Percentiles rank a stretch among this genome's conserved stretches.
phyloP scores from a whole-genome alignment of 1,140 invertebrate species.

The Drosophila prosaltans region DNA sequence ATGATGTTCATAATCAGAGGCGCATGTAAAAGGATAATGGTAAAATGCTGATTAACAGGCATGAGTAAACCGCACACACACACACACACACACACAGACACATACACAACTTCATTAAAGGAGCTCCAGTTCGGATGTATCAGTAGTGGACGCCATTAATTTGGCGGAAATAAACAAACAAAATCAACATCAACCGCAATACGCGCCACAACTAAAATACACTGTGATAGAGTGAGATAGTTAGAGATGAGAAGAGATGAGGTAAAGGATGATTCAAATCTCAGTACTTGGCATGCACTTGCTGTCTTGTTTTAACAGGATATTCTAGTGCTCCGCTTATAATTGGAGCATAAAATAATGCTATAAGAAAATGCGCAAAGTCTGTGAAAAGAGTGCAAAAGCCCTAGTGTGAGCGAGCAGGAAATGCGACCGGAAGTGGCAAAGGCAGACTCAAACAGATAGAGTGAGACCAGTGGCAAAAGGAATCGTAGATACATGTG shows the following conservation, averaged over 20 bases:
- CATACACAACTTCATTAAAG: slow-evolving; percentile 66
- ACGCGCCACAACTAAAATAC: background rate
- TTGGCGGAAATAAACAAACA: slow-evolving; percentile 79
- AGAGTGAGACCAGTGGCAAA: slow-evolving; percentile 49
- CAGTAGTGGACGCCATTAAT: slow-evolving; percentile 78
- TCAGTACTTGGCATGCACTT: slow-evolving; percentile 58
- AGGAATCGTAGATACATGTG: slow-evolving; percentile 42
- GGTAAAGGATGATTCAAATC: slow-evolving; percentile 43
- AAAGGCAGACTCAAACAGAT: slow-evolving; percentile 58
- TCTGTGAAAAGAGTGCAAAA: slow-evolving; percentile 59
- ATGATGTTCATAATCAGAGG: slow-evolving; percentile 80
- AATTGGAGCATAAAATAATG: slow-evolving; percentile 78
- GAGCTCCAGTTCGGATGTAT: slow-evolving; percentile 56
- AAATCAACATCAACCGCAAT: slow-evolving; percentile 71
- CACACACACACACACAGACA: slow-evolving; percentile 1
- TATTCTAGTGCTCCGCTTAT: slow-evolving; percentile 72
- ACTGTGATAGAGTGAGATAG: background rate
- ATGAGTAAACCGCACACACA: slow-evolving; percentile 16
- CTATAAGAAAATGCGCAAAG: slow-evolving; percentile 68
- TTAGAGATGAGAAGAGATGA: background rate
- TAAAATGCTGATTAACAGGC: slow-evolving; percentile 65
- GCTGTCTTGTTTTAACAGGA: slow-evolving; percentile 62
- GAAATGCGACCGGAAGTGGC: slow-evolving; percentile 53
- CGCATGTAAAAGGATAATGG: slow-evolving; percentile 77
- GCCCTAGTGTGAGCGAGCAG: slow-evolving; percentile 26